Conservation (phyloP, 2,113 vertebrate species). For the Chloropsis cyanopogon region DNA sequence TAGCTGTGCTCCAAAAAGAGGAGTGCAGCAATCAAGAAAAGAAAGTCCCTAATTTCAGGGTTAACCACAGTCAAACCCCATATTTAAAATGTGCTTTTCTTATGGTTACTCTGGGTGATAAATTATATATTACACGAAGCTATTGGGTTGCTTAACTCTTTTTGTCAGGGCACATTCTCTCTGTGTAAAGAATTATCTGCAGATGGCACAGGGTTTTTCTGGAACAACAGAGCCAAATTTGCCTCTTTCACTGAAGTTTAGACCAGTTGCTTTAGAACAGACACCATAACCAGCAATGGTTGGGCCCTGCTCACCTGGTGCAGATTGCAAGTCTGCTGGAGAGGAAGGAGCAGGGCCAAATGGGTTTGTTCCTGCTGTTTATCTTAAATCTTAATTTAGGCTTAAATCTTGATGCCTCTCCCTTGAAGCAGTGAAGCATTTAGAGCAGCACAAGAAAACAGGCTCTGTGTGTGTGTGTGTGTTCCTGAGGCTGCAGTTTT, state of each 20-base stretch:
- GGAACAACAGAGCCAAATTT: neutral
- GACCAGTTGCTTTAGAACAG: neutral
- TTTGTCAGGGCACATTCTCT: neutral
- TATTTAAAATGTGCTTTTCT: neutral
- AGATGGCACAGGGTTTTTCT: neutral
- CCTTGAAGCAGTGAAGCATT: neutral
- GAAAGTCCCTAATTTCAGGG: neutral
- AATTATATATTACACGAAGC: neutral
- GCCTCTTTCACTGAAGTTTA: neutral
- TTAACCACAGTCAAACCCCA: neutral
- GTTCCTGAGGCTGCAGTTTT: conserved; percentile 40
- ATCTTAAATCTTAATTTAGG: neutral
- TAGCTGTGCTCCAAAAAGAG: neutral
- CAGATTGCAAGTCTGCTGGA: neutral
- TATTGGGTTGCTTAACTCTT: neutral
- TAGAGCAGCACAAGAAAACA: neutral
- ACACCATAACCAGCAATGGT: neutral
- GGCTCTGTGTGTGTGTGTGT: neutral
- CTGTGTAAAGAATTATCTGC: neutral
- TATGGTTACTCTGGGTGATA: neutral
- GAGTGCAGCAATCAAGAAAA: neutral
- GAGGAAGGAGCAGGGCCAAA: neutral
- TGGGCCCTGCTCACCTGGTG: neutral
- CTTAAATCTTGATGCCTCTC: neutral
- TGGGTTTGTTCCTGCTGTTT: neutral